phyloP scores from a whole-genome alignment of 2,888 invertebrate species.

The Miltochrista miniata region DNA sequence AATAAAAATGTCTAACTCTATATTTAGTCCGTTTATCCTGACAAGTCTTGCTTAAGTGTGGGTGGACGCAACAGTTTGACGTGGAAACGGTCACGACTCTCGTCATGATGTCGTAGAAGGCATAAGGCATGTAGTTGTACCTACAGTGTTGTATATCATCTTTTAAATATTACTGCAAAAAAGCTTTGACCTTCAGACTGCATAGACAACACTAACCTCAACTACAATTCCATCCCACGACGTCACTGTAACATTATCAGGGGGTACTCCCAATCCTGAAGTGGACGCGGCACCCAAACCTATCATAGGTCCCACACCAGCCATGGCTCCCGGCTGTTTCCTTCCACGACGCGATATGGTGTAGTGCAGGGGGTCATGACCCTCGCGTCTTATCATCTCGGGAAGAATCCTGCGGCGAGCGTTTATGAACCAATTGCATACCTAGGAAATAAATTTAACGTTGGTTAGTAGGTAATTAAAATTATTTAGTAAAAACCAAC shows the following conservation, averaged over 20 bases:
- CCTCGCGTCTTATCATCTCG: conserved; percentile 96
- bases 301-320: conserved; percentile 55
- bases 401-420: conserved; percentile 95
- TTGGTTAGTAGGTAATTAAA: no score
- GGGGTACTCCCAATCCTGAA: conserved; percentile 46
- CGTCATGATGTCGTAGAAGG: no score
- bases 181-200: no score
- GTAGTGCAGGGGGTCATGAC: conserved; percentile 94
- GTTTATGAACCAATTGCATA: conserved; percentile 98
- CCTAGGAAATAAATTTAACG: conserved; percentile 51
- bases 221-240: conserved; percentile 72
- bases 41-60: no score
- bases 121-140: no score
- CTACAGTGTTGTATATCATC: no score
- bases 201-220: conserved; percentile 46
- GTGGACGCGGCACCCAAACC: conserved; percentile 50
- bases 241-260: conserved; percentile 53
- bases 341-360: conserved; percentile 95
- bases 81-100: no score
- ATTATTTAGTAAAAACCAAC: no score
- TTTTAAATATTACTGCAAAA: no score
- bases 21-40: no score
- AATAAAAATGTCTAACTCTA: no score
- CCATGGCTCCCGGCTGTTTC: conserved; percentile 81
- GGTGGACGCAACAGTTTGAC: no score